A percentile compares a stretch with the other conserved stretches of the same genome.
Evolutionary conservation across 2,113 vertebrate genomes (phyloP).

Genomic region (Tyto alba): DNA sequence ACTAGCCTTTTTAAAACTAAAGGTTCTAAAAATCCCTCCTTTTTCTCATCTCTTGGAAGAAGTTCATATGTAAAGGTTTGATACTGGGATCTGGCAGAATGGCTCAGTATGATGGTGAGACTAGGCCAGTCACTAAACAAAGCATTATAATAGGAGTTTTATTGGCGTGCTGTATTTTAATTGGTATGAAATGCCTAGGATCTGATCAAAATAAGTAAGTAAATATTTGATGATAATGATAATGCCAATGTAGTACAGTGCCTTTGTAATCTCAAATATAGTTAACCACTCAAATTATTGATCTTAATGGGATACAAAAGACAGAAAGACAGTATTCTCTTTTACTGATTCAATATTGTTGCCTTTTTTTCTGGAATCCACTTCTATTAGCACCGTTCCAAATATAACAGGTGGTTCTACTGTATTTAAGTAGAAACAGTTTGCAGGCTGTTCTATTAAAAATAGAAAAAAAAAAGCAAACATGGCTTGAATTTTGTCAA

Average conservation of each 20-base stretch:
- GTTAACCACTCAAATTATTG: background rate
- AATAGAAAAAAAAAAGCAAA: background rate
- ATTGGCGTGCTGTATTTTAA: background rate
- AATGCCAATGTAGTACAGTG: background rate
- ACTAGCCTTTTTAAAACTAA: background rate
- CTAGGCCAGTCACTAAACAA: background rate
- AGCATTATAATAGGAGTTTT: background rate
- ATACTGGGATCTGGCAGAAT: background rate
- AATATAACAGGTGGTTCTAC: constrained; percentile 40
- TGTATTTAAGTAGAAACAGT: constrained; percentile 50
- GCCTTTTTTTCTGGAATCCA: background rate
- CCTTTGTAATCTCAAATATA: background rate
- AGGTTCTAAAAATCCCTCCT: fast-evolving
- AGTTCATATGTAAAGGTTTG: background rate
- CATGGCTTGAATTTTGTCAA: constrained; percentile 33
- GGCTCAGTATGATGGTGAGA: background rate
- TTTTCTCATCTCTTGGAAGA: background rate
- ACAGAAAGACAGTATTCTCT: constrained; percentile 2
- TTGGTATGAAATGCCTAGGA: background rate
- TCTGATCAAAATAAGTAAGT: background rate
- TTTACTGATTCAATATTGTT: constrained; percentile 8
- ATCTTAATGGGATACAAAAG: background rate
- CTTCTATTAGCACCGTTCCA: constrained; percentile 9
- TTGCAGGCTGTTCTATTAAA: constrained; percentile 40
- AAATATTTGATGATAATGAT: background rate